Base-by-base conservation (phyloP, 2,113 vertebrate species). In the Pomatorhinus ruficollis region DNA sequence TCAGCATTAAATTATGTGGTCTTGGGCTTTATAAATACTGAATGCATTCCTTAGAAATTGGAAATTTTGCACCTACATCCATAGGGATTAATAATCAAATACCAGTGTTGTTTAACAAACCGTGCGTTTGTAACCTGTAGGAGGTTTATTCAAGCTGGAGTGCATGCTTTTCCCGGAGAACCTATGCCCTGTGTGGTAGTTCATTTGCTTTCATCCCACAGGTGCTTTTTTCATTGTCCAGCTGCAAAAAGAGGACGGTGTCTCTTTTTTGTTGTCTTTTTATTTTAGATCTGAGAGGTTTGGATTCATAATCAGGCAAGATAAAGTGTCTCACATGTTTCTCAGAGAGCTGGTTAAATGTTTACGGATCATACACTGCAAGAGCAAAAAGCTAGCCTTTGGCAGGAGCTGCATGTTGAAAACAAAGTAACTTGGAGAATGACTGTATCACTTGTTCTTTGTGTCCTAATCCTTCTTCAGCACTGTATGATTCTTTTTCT, bases 361-460 rank as follows among this genome's bases (percentile, higher is more conserved):
- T 87, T 95, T 93, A 85, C 87, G 94, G 90, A 96, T 93, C 97
- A 93, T 81, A 70, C 78, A 56, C 63, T 88, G 78, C 0, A 0
- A 77, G 87, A 94, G 95, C 84, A 86, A 95, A 91, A 96, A 97
- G 84, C 94, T 90, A 45, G 76, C 56, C 80, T 75, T 94, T 97
- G 95, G 89, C 92, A 92, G 80, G 72, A 83, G 77, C 83, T 92
- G 60, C 64, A 35, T 47, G 87, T 88, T 94, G 90, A 94, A 94
- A 95, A 94, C 84, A 83, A 83, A 95, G 81, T 93, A 90, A 87
- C 71, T 91, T 84, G 37, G 66, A 61, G 88, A 91, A 86, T 77
- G 87, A 95, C 92, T 88, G 45, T 87, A 33, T 66, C 2, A 0
- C 77, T 94, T 92, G 61, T 83, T 85, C 96, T 94, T 96, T 96